These are phyloP conservation scores for Caenorhabditis briggsae DNA, from an alignment of 1,140 invertebrate species.

Conservation along the genomic window DNA sequence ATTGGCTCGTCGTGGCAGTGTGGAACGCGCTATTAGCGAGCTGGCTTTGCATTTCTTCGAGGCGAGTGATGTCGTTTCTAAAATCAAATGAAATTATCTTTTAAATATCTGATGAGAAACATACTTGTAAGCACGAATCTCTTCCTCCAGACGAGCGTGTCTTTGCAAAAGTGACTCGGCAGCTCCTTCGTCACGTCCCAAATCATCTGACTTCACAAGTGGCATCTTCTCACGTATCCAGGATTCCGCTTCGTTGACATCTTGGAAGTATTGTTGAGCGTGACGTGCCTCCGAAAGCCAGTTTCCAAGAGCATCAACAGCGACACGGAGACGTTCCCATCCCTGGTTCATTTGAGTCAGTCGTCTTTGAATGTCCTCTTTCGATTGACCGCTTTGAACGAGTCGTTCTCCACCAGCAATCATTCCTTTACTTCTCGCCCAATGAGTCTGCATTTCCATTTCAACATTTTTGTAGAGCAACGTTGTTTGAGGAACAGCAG, in stretches of 20 bases:
- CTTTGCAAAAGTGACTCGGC: constrained; percentile 82
- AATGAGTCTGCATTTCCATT: constrained; percentile 90
- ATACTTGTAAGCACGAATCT: constrained; percentile 89
- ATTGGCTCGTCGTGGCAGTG: constrained; percentile 80
- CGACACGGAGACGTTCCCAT: constrained; percentile 88
- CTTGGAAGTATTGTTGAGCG: constrained; percentile 81
- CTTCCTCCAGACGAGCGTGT: constrained; percentile 89
- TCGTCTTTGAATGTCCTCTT: constrained; percentile 81
- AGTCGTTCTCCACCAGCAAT: constrained; percentile 84
- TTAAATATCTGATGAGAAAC: background rate
- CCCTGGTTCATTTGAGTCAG: constrained; percentile 85
- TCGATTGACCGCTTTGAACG: constrained; percentile 84
- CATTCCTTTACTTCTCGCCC: constrained; percentile 86
- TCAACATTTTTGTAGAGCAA: constrained; percentile 93
- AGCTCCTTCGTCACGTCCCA: constrained; percentile 89
- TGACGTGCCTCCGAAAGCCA: constrained; percentile 93
- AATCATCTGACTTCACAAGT: constrained; percentile 88
- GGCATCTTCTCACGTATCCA: constrained; percentile 95
- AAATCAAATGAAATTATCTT: constrained; percentile 4
- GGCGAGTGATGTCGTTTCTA: constrained; percentile 85
- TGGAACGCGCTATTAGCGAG: constrained; percentile 83
- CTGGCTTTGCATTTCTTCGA: constrained; percentile 88
- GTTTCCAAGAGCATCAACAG: constrained; percentile 86
- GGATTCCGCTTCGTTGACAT: constrained; percentile 96
- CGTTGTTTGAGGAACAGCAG: constrained; percentile 88